Evolutionary conservation across 2,113 vertebrate species (phyloP), one percentile per base, ranked within the genome.

Genomic region (Panthera leo): DNA sequence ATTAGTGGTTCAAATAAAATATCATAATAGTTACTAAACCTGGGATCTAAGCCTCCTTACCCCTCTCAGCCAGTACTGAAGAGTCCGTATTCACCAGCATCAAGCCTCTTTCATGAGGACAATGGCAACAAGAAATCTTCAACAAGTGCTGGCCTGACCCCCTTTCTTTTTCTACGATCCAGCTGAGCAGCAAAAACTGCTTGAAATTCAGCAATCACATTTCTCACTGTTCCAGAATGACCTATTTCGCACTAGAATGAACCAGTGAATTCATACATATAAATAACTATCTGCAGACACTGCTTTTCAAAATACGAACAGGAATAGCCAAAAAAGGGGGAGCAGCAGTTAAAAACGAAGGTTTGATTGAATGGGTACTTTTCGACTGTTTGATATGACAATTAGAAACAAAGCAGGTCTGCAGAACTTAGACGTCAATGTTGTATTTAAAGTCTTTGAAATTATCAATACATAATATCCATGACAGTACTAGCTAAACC

Each of bases 261-360:
- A 98, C 97, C 97, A 98, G 97, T 99, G 98, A 99, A 99, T 99
- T 99, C 98, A 99, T 99, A 99, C 98, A 99, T 99, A 99, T 98
- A 99, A 99, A 99, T 98, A 99, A 98, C 98, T 98, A 98, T 45
- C 97, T 98, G 96, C 96, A 98, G 98, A 99, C 96, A 98, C 90
- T 94, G 97, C 80, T 98, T 98, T 98, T 99, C 98, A 98, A 98
- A 99, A 98, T 86, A 98, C 31, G 94, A 90, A 97, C 5, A 51
- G 87, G 92, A 98, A 97, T 53, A 97, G 97, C 61, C 1, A 70
- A 61, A 92, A 95, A 96, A 94, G 36, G 48, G 65, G 10, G 23
- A 7, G 34, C 18, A 73, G 68, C 67, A 14, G 84, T 91, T 96
- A 95, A 95, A 39, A 48, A 31, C 96, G n/a, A 94, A 96, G 85